Evolutionary conservation across 2,113 vertebrate species (phyloP).

Genomic region (Upupa epops): DNA sequence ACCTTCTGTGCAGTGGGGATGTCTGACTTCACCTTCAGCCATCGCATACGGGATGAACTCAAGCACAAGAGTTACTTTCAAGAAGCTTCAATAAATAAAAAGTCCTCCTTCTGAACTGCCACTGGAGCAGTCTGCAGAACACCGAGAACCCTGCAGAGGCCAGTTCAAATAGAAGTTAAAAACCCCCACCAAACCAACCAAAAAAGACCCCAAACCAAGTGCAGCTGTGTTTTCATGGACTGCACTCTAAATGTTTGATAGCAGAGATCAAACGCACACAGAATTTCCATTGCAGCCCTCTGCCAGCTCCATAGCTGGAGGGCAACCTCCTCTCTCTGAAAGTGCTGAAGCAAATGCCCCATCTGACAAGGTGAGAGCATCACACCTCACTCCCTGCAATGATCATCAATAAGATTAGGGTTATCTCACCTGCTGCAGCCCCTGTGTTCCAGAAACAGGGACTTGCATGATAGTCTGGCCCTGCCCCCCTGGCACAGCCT

Average conservation of each 20-base stretch:
- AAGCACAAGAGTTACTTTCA: background rate
- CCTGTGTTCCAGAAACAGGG: conserved; percentile 93
- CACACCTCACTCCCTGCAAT: background rate
- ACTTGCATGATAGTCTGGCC: conserved; percentile 99
- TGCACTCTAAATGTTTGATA: background rate
- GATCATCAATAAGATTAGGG: background rate
- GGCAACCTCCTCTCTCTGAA: background rate
- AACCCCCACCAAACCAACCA: background rate
- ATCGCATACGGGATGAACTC: background rate
- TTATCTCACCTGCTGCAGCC: conserved; percentile 90
- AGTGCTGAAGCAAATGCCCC: background rate
- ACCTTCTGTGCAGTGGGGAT: background rate
- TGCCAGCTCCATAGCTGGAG: background rate
- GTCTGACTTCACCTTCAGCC: background rate
- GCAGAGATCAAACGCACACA: fast-evolving
- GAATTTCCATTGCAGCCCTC: background rate
- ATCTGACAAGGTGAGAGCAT: background rate
- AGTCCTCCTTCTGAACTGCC: background rate
- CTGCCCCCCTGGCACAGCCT: conserved; percentile 95
- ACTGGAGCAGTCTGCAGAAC: background rate
- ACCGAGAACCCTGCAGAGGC: background rate
- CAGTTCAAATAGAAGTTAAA: background rate
- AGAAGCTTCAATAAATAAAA: background rate
- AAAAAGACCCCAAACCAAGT: background rate
- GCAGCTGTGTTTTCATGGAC: background rate